A percentile compares a stretch with the other conserved stretches of the same genome.
phyloP scores from a whole-genome alignment of 2,113 vertebrate genomes.

The Cariama cristata region DNA sequence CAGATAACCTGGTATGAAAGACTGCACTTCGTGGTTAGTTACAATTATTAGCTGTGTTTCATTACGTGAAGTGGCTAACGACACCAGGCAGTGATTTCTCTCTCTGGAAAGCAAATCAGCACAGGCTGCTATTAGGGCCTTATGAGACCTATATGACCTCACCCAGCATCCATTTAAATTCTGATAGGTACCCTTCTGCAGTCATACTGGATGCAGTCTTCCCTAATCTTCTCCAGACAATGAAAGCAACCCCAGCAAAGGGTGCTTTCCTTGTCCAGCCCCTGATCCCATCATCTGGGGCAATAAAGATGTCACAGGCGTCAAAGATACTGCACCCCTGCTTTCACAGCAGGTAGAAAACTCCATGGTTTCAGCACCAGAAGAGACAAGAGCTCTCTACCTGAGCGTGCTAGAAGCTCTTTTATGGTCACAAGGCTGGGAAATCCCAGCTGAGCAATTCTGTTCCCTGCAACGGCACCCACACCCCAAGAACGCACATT shows the following conservation, averaged over 20 bases:
- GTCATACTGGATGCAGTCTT: not conserved
- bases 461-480: not conserved
- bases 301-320: not conserved
- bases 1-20: not conserved
- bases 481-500: not conserved
- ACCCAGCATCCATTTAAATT: not conserved
- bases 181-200: not conserved
- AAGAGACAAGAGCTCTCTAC: not conserved
- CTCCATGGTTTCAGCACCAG: not conserved
- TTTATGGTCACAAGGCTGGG: not conserved
- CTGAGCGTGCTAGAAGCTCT: fast-evolving
- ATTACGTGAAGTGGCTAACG: not conserved
- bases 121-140: not conserved
- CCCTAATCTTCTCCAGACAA: not conserved
- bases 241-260: not conserved
- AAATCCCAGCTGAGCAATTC: not conserved
- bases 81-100: not conserved
- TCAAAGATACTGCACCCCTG: not conserved
- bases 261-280: not conserved
- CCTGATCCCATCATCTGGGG: not conserved
- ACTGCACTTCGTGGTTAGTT: not conserved
- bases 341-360: not conserved
- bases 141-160: not conserved
- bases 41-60: not conserved
- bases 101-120: not conserved